A percentile compares a stretch with the other conserved stretches of the same genome.
Conservation (phyloP, 2,797 vertebrate genomes). For the Pterois miles region DNA sequence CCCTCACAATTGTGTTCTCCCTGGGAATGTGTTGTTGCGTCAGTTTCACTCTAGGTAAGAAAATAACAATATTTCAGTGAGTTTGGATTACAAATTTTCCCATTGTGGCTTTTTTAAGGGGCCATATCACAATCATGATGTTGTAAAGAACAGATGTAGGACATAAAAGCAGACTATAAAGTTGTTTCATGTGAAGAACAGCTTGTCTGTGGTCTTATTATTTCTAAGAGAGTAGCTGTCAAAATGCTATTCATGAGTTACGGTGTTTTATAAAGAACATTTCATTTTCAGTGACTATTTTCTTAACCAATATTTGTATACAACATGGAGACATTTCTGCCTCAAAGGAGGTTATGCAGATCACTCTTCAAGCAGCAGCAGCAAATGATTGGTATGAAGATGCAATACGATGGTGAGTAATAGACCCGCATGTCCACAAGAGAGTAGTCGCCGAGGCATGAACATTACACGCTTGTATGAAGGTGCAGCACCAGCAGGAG, state of each 20-base stretch:
- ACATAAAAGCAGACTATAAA: slow-evolving; percentile 3
- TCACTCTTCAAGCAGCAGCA: background rate
- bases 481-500: no score
- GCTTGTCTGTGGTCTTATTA: slow-evolving; percentile 21
- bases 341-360: background rate
- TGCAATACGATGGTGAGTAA: background rate
- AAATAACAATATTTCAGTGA: slow-evolving; percentile 4
- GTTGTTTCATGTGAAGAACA: slow-evolving; percentile 12
- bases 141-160: slow-evolving; percentile 4
- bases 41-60: background rate
- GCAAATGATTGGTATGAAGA: background rate
- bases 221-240: background rate
- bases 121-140: background rate
- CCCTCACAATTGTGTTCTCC: background rate
- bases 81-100: background rate
- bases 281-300: background rate
- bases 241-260: background rate
- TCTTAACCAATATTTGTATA: background rate
- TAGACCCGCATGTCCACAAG: no score
- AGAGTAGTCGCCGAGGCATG: no score
- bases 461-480: no score
- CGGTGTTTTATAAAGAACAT: slow-evolving; percentile 1
- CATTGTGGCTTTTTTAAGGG: background rate
- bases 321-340: background rate
- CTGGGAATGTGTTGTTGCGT: background rate